Percentiles rank a stretch among this genome's conserved stretches.
Evolutionary conservation across 2,113 vertebrate genomes (phyloP).

Genomic region (Tiliqua scincoides): DNA sequence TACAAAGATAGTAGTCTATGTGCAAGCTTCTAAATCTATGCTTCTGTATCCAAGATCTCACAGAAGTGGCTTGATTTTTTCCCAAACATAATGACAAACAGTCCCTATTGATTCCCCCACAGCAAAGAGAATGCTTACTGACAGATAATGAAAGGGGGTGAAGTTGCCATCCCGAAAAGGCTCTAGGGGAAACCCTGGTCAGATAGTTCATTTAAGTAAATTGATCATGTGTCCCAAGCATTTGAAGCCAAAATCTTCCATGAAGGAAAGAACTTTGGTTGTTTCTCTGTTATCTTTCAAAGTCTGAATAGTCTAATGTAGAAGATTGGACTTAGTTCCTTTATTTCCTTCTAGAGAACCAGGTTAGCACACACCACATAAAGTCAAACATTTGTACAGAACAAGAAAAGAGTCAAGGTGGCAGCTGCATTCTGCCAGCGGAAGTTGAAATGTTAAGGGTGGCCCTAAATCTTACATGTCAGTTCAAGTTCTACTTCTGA

Average conservation of each 20-base stretch:
- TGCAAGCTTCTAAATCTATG: background rate
- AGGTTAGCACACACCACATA: background rate
- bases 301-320: background rate
- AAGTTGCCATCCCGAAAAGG: conserved; percentile 38
- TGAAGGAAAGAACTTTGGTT: conserved; percentile 27
- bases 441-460: background rate
- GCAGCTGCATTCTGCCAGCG: background rate
- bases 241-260: conserved; percentile 48
- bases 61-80: conserved; percentile 34
- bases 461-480: background rate
- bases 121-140: conserved; percentile 26
- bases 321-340: background rate
- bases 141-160: conserved; percentile 39
- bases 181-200: conserved; percentile 36
- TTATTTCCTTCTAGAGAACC: background rate
- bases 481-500: background rate
- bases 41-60: background rate
- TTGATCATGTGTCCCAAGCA: conserved; percentile 32
- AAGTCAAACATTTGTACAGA: background rate
- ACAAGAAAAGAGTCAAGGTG: background rate
- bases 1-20: conserved; percentile 36
- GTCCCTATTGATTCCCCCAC: conserved; percentile 43
- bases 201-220: conserved; percentile 44
- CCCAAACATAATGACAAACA: conserved; percentile 15
- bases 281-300: conserved; percentile 25